These are phyloP conservation scores for Syngnathus acus DNA, from an alignment of 2,797 vertebrate genomes.

Conservation along the genomic window DNA sequence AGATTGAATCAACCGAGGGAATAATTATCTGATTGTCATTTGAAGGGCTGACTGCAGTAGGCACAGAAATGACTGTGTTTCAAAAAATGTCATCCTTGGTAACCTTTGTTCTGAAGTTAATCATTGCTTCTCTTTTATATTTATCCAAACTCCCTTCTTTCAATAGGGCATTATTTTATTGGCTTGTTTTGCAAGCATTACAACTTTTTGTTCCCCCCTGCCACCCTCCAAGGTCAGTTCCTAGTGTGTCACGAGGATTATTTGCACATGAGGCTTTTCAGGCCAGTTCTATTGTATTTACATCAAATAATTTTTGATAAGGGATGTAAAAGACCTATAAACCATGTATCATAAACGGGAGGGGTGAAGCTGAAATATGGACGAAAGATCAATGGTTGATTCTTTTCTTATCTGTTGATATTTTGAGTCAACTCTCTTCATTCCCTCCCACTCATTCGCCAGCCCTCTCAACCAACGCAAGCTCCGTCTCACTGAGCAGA, in stretches of 20 bases:
- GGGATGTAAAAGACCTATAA: slow-evolving; percentile 80
- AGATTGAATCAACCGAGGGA: slow-evolving; percentile 28
- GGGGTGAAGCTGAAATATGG: slow-evolving; percentile 73
- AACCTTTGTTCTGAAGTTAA: slow-evolving; percentile 68
- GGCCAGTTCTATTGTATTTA: slow-evolving; percentile 85
- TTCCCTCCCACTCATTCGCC: slow-evolving; percentile 10
- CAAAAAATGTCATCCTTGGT: slow-evolving; percentile 47
- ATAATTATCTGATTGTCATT: slow-evolving; percentile 14
- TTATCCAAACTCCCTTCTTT: slow-evolving; percentile 73
- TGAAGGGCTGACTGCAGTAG: not conserved
- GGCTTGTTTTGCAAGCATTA: slow-evolving; percentile 75
- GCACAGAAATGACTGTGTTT: not conserved
- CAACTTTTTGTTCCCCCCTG: slow-evolving; percentile 71
- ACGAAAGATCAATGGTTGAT: slow-evolving; percentile 74
- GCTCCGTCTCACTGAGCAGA: slow-evolving; percentile 9
- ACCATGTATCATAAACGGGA: slow-evolving; percentile 71
- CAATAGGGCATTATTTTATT: slow-evolving; percentile 73
- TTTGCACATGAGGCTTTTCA: slow-evolving; percentile 82
- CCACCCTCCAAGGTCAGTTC: slow-evolving; percentile 78
- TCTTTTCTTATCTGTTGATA: slow-evolving; percentile 63
- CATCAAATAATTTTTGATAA: slow-evolving; percentile 89
- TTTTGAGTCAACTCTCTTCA: slow-evolving; percentile 54
- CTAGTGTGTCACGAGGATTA: slow-evolving; percentile 73
- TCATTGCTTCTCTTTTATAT: slow-evolving; percentile 64
- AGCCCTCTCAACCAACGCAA: slow-evolving; percentile 7